These are phyloP conservation scores for Crotalus tigris DNA, from an alignment of 2,113 vertebrate genomes.

Conservation along the genomic window DNA sequence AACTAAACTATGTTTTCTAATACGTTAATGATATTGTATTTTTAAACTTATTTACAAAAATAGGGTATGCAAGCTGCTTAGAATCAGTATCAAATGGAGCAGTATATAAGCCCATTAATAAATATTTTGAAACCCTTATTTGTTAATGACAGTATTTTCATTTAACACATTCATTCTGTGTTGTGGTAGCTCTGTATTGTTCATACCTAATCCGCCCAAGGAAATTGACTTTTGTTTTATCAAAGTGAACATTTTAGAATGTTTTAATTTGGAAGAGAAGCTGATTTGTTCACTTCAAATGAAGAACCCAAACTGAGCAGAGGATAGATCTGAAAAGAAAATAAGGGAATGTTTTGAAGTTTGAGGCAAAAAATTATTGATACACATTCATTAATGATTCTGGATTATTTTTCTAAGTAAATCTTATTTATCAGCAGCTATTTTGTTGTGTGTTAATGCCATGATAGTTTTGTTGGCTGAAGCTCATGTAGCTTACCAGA, in stretches of 20 bases:
- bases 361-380: background rate
- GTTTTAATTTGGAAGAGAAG: background rate
- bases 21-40: too few relatives aligned
- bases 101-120: too few relatives aligned
- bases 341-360: background rate
- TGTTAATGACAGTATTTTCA: too few relatives aligned
- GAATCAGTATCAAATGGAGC: too few relatives aligned
- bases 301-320: background rate
- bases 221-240: background rate
- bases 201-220: background rate
- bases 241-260: background rate
- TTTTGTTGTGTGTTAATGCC: background rate
- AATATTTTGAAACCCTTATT: too few relatives aligned
- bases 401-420: background rate
- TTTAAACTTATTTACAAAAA: too few relatives aligned
- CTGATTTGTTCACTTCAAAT: background rate
- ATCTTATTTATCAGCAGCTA: background rate
- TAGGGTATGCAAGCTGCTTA: too few relatives aligned
- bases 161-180: too few relatives aligned
- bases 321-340: background rate
- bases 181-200: too few relatives aligned
- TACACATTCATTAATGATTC: background rate
- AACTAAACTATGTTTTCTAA: too few relatives aligned
- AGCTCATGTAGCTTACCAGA: background rate
- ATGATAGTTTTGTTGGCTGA: background rate